Evolutionary conservation across 2,797 vertebrate species (phyloP), one percentile per base, ranked within the genome.

Genomic region (Ctenopoma multispine): DNA sequence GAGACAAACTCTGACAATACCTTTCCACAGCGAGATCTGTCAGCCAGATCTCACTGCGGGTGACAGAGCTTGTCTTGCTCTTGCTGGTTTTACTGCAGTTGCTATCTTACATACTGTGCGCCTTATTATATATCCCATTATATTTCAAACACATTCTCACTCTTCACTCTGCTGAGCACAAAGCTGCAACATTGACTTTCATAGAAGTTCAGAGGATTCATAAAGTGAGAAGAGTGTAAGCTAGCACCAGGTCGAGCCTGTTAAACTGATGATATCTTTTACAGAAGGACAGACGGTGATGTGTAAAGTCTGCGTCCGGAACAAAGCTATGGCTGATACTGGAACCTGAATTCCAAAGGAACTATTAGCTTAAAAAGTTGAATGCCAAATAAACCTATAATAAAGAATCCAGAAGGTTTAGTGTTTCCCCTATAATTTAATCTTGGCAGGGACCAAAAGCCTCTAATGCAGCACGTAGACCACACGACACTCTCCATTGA

Each of bases 101-200:
- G 51, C 65, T 73, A 18, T 63, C 48, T 82, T 78, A 87, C 12
- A 38, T 38, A 38, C 10, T 13, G 36, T 53, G 73, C 65, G 58
- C 79, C 62, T 75, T 72, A 67, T 81, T 84, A 83, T 84, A 74
- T 69, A 75, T 80, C 68, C 60, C 65, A 74, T 79, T 88, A 84
- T 69, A 83, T 78, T 78, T 84, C 77, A 64, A 72, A 84, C 63
- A 79, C 72, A 80, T 54, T 71, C 62, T 64, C 60, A 34, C 66
- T 76, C 40, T 34, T 74, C 71, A 51, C 73, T 73, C 75, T 57
- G 79, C 67, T 61, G 71, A 84, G 77, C 75, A 29, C 75, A 70
- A 44, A 67, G 69, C 75, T 18, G 38, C 75, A 65, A 72, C 68
- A 58, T 44, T 65, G 66, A 75, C 81, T 86, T 89, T 80, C 58